Evolutionary conservation across 2,113 vertebrate species (phyloP).

Genomic region (Camelus dromedarius): DNA sequence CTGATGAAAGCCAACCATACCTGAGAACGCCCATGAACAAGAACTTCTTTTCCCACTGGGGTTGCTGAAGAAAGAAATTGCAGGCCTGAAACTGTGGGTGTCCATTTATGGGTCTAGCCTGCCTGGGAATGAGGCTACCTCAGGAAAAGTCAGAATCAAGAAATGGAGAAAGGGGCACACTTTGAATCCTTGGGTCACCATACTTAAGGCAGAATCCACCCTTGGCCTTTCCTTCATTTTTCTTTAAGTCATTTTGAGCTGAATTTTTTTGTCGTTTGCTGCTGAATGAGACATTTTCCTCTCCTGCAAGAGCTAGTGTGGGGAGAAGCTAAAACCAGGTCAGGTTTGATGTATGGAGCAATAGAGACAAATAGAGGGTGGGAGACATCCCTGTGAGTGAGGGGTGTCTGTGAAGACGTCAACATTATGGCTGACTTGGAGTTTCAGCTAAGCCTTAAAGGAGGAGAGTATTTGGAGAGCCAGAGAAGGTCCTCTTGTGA

Average conservation of each 20-base stretch:
- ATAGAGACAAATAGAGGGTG: background rate
- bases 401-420: background rate
- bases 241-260: background rate
- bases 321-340: background rate
- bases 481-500: background rate
- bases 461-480: background rate
- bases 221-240: background rate
- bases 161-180: background rate
- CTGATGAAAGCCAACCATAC: background rate
- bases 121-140: background rate
- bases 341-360: background rate
- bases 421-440: background rate
- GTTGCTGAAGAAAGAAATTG: background rate
- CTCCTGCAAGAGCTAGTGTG: background rate
- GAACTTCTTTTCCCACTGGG: background rate
- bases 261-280: background rate
- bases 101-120: background rate
- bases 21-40: background rate
- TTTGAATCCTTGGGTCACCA: background rate
- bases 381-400: background rate
- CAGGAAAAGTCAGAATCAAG: background rate
- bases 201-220: background rate
- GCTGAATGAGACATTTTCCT: background rate
- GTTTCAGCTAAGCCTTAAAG: background rate
- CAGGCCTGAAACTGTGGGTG: background rate